These are phyloP conservation scores for Diarsia mendica DNA, from an alignment of 2,888 invertebrate genomes.

Conservation along the genomic window DNA sequence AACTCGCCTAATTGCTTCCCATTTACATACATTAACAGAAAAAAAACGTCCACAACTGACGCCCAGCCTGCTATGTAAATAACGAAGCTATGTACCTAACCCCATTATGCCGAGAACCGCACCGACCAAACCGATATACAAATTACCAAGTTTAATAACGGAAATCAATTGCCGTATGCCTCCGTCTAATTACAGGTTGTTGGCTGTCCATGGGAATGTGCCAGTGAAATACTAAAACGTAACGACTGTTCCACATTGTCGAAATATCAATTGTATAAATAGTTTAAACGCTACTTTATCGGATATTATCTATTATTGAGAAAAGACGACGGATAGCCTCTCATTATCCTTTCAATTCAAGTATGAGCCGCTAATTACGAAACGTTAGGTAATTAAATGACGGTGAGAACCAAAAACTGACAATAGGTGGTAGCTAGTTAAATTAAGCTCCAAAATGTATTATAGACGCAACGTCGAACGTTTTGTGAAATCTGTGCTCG, in stretches of 20 bases:
- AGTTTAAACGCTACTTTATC: slow-evolving; percentile 75
- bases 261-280: slow-evolving; percentile 75
- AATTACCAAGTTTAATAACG: slow-evolving; percentile 81
- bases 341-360: slow-evolving; percentile 86
- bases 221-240: slow-evolving; percentile 53
- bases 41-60: slow-evolving; percentile 87
- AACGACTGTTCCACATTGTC: slow-evolving; percentile 66
- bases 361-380: slow-evolving; percentile 85
- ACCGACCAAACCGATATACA: slow-evolving; percentile 76
- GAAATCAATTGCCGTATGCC: slow-evolving; percentile 82
- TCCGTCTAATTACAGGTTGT: slow-evolving; percentile 77
- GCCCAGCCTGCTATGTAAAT: slow-evolving; percentile 84
- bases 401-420: slow-evolving; percentile 87
- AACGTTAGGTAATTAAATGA: slow-evolving; percentile 86
- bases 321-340: slow-evolving; percentile 76
- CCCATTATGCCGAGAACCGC: slow-evolving; percentile 73
- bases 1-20: slow-evolving; percentile 90
- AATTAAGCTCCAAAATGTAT: slow-evolving; percentile 77
- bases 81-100: slow-evolving; percentile 72
- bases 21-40: slow-evolving; percentile 90
- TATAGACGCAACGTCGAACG: slow-evolving; percentile 69
- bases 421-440: slow-evolving; percentile 83
- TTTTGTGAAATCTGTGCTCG: slow-evolving; percentile 73
- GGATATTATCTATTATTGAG: slow-evolving; percentile 80
- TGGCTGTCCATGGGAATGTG: slow-evolving; percentile 75